Evolutionary conservation across 2,797 vertebrate genomes (phyloP), one percentile per base, ranked within the genome.

Genomic region (Manis pentadactyla): DNA sequence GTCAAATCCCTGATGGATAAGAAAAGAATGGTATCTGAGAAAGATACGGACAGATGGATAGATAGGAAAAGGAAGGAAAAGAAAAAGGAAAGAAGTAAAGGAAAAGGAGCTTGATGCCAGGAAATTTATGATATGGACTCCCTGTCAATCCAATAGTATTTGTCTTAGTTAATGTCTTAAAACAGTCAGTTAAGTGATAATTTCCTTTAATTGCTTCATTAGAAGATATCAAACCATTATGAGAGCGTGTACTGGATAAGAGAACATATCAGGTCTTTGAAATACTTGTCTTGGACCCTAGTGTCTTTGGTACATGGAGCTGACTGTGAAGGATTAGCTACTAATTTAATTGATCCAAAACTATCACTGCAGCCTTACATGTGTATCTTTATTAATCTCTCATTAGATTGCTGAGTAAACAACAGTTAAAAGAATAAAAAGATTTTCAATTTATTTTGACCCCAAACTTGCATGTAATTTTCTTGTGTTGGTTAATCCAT

Each of bases 1-100:
- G 98, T 98, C 98, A 98, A 96, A 98, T 97, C 64, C 93, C 82
- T 98, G 98, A 98, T 98, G 51, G 90, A 98, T 98, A 97, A 95
- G 95, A 97, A 97, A 97, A 98, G 97, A 97, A 94, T 68, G 83
- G 29, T 84, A 95, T 97, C 55, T 31, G 3, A 73, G 14, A 17
- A 42, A 51, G n/a, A 57, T 4, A 27, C 8, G 27, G 1, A 15
- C 1, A 68, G 55, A 49, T 11, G 46, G 13, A 61, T 0, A 7
- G n/a, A 31, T n/a, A 34, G 0, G 17, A 11, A 25, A 8, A 23
- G 2, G 39, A 2, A 4, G 19, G 51, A 39, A 5, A 2, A 3
- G 9, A 1, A n/a, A 9, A 29, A 14, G 64, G 1, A 34, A 13
- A 42, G 34, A 55, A 42, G 51, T 12, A 71, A 42, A 27, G n/a